These are phyloP conservation scores for Macropodus opercularis DNA, from an alignment of 2,797 vertebrate species.

Conservation along the genomic window DNA sequence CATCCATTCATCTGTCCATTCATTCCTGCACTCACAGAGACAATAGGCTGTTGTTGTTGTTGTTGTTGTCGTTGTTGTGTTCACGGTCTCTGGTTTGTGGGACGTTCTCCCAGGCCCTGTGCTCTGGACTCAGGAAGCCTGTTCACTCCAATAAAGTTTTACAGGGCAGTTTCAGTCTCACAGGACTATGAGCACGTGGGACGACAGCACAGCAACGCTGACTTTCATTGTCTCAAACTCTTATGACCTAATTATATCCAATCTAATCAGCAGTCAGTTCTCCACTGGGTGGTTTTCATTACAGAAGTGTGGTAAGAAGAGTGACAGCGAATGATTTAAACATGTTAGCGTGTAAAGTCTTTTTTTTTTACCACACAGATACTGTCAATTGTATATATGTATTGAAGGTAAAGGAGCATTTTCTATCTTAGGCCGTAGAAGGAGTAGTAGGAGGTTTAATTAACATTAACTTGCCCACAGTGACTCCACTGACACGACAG, in stretches of 20 bases:
- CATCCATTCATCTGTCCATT: conserved; percentile 45
- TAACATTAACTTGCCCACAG: too few species aligned
- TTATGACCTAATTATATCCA: conserved; percentile 73
- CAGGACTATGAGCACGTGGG: conserved; percentile 50
- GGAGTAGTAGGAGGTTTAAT: conserved; percentile 12
- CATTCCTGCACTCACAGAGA: conserved; percentile 47
- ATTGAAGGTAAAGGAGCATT: conserved; percentile 36
- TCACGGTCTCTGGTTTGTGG: conserved; percentile 57
- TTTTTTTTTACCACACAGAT: conserved; percentile 50
- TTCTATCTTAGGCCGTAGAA: conserved; percentile 24
- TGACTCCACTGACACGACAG: too few species aligned
- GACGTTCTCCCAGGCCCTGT: conserved; percentile 57
- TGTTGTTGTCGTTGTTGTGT: conserved; percentile 68
- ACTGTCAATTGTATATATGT: conserved; percentile 46
- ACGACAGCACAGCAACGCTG: conserved; percentile 53
- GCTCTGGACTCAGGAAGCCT: conserved; percentile 56
- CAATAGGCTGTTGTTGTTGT: conserved; percentile 71
- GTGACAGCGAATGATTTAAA: conserved; percentile 63
- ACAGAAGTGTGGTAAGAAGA: conserved; percentile 53
- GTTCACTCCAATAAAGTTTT: conserved; percentile 73
- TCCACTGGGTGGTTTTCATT: conserved; percentile 56
- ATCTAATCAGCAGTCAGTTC: conserved; percentile 58
- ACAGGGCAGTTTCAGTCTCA: conserved; percentile 61
- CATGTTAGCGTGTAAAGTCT: conserved; percentile 47
- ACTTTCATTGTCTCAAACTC: conserved; percentile 73